Percentiles rank a stretch among this genome's conserved stretches.
Conservation (phyloP, 1,140 invertebrate species). For the Drosophila sproati region DNA sequence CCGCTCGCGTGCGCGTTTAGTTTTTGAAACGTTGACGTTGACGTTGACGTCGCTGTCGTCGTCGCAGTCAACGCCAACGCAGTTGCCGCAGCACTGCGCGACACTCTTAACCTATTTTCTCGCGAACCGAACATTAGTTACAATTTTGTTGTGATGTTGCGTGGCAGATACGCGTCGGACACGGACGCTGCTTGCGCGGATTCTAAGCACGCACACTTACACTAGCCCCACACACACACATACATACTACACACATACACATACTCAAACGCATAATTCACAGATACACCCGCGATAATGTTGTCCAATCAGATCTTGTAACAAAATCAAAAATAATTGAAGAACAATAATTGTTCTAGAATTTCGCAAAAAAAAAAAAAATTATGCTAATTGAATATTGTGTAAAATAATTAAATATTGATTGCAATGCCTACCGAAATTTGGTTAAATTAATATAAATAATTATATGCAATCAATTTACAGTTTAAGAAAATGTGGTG, state of each 20-base stretch:
- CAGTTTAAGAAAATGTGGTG: constrained; percentile 66
- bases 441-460: constrained; percentile 30
- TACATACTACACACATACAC: constrained; percentile 15
- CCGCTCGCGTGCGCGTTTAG: constrained; percentile 67
- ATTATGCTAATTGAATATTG: constrained; percentile 11
- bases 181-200: constrained; percentile 80
- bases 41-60: constrained; percentile 16
- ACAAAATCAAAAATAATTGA: constrained; percentile 23
- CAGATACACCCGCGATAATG: constrained; percentile 19
- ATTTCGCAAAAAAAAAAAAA: constrained; percentile 53
- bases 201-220: constrained; percentile 69
- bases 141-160: constrained; percentile 84
- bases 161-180: constrained; percentile 80
- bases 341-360: constrained; percentile 40
- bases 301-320: constrained; percentile 44
- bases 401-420: constrained; percentile 13
- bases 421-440: constrained; percentile 54
- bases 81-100: constrained; percentile 58
- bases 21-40: constrained; percentile 44
- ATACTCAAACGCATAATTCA: constrained; percentile 8
- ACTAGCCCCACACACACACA: constrained; percentile 39
- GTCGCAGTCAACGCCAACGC: constrained; percentile 42
- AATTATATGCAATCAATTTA: constrained; percentile 29
- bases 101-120: constrained; percentile 84
- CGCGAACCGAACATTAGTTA: constrained; percentile 78